Conservation (phyloP, 2,888 invertebrate genomes). For the Spatulosminthurus flaviceps region DNA sequence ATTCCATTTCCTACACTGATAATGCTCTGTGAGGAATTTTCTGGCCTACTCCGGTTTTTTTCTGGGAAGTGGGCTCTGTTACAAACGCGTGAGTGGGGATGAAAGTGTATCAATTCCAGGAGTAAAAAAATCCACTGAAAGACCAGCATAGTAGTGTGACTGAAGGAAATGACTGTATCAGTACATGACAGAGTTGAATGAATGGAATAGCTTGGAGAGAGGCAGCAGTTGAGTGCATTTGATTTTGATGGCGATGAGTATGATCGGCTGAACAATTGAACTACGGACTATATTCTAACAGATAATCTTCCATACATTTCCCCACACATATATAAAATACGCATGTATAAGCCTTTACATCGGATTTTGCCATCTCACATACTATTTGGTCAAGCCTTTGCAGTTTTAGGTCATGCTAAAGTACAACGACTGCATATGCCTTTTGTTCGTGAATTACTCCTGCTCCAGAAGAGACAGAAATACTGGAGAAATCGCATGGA, state of each 20-base stretch:
- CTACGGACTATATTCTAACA: not conserved
- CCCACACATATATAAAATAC: not conserved
- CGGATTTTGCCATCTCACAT: no score
- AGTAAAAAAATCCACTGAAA: not conserved
- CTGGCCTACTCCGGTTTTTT: not conserved
- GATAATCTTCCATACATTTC: not conserved
- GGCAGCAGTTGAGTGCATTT: conserved; percentile 42
- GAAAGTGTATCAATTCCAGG: not conserved
- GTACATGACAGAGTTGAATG: conserved; percentile 55
- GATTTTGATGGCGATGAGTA: conserved; percentile 47
- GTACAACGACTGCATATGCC: no score
- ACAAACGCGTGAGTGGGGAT: not conserved
- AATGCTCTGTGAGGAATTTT: not conserved
- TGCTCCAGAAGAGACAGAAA: no score
- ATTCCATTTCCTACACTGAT: not conserved
- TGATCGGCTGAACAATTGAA: conserved; percentile 1
- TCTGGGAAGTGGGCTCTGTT: no score
- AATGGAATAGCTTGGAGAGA: conserved; percentile 47
- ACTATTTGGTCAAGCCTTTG: no score
- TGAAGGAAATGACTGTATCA: conserved; percentile 59
- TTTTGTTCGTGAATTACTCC: no score
- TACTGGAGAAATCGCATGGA: no score
- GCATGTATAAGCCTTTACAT: no score
- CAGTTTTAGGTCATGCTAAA: no score
- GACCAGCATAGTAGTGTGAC: conserved; percentile 44